Conservation (phyloP, 1,140 invertebrate species). For the Halesus radiatus region DNA sequence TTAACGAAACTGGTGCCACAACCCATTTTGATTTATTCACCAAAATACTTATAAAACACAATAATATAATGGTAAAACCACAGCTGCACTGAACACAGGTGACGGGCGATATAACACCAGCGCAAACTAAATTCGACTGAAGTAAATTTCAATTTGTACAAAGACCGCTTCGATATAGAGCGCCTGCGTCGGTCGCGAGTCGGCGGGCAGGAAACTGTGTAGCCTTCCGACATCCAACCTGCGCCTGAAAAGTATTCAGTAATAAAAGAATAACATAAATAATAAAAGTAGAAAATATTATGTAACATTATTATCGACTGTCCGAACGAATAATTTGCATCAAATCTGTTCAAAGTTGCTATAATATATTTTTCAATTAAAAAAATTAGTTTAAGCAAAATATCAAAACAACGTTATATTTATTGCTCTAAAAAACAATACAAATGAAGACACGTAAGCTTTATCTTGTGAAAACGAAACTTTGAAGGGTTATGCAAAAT, state of each 20-base stretch:
- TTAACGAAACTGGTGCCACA: constrained; percentile 85
- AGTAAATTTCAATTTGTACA: constrained; percentile 4
- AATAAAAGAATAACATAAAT: not conserved
- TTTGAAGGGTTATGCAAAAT: too few species aligned
- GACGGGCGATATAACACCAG: not conserved
- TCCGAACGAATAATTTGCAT: too few species aligned
- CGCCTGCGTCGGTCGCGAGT: not conserved
- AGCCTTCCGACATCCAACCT: not conserved
- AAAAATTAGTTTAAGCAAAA: too few species aligned
- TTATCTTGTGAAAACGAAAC: too few species aligned
- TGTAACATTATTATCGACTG: too few species aligned
- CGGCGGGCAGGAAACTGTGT: not conserved
- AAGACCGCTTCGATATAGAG: constrained; percentile 20
- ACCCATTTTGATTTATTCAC: constrained; percentile 64
- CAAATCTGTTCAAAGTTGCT: too few species aligned
- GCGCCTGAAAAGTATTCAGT: not conserved
- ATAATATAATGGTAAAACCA: not conserved
- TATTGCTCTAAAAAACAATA: too few species aligned
- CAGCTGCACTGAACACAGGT: not conserved
- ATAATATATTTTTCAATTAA: too few species aligned
- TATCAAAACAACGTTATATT: too few species aligned
- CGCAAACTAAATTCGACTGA: not conserved
- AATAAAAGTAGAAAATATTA: too few species aligned
- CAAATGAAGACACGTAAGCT: too few species aligned
- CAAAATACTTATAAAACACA: not conserved